phyloP scores from a whole-genome alignment of 2,113 vertebrate species.

The Rhinolophus sinicus region DNA sequence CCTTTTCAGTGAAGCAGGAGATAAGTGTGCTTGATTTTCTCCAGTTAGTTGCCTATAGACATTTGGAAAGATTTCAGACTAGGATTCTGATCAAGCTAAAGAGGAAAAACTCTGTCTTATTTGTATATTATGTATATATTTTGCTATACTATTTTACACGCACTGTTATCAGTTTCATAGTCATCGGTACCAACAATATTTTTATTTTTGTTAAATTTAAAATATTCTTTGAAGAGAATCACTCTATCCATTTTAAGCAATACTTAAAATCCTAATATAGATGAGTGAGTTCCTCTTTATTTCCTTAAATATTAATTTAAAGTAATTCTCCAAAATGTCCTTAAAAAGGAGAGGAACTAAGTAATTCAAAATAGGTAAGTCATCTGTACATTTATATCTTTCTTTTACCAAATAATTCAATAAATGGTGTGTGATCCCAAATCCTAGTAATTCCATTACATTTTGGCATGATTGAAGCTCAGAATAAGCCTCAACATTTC shows the following conservation, averaged over 20 bases:
- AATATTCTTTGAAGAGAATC: not conserved
- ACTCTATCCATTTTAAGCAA: not conserved
- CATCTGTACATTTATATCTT: not conserved
- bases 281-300: not conserved
- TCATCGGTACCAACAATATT: not conserved
- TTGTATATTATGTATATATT: not conserved
- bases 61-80: conserved; percentile 26
- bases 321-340: not conserved
- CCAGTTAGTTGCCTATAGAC: conserved; percentile 33
- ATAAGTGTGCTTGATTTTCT: not conserved
- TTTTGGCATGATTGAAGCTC: not conserved
- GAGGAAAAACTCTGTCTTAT: not conserved
- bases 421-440: not conserved
- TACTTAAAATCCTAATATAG: not conserved
- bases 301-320: conserved; percentile 25
- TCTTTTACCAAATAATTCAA: not conserved
- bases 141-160: not conserved
- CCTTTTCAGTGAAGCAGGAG: not conserved
- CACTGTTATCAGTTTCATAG: not conserved
- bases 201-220: not conserved
- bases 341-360: not conserved
- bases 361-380: not conserved
- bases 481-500: not conserved
- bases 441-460: not conserved
- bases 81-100: not conserved